Percentiles rank a stretch among this genome's conserved stretches.
Conservation (phyloP, 2,888 invertebrate genomes). For the Andricus quercusramuli region DNA sequence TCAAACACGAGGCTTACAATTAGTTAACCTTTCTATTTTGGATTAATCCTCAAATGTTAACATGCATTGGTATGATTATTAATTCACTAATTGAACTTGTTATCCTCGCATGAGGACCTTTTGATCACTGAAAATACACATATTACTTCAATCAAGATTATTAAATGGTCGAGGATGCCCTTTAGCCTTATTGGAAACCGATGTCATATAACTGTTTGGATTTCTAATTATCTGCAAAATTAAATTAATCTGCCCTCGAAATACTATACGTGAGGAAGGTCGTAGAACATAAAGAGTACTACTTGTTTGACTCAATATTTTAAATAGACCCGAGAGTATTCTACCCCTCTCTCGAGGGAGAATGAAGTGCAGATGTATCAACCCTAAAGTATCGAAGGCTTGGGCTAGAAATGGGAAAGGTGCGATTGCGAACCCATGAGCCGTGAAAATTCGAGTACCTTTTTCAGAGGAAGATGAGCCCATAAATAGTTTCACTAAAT, state of each 20-base stretch:
- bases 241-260: background rate
- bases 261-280: background rate
- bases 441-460: slow-evolving; percentile 37
- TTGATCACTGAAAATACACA: slow-evolving; percentile 32
- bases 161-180: background rate
- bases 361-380: slow-evolving; percentile 26
- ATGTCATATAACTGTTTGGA: background rate
- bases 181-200: background rate
- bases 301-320: background rate
- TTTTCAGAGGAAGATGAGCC: slow-evolving; percentile 6
- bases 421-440: slow-evolving; percentile 6
- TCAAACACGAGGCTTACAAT: slow-evolving; percentile 41
- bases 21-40: slow-evolving; percentile 37
- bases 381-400: slow-evolving; percentile 29
- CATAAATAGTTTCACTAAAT: slow-evolving; percentile 11
- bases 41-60: slow-evolving; percentile 13
- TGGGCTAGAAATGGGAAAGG: slow-evolving; percentile 19
- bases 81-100: slow-evolving; percentile 33
- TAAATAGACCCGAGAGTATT: slow-evolving; percentile 11
- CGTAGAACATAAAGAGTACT: background rate
- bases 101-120: slow-evolving; percentile 16
- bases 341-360: slow-evolving; percentile 2
- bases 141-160: slow-evolving; percentile 29
- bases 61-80: slow-evolving; percentile 18
- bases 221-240: background rate